Base-by-base conservation (phyloP, 2,888 invertebrate species). In the Mesoligia furuncula region DNA sequence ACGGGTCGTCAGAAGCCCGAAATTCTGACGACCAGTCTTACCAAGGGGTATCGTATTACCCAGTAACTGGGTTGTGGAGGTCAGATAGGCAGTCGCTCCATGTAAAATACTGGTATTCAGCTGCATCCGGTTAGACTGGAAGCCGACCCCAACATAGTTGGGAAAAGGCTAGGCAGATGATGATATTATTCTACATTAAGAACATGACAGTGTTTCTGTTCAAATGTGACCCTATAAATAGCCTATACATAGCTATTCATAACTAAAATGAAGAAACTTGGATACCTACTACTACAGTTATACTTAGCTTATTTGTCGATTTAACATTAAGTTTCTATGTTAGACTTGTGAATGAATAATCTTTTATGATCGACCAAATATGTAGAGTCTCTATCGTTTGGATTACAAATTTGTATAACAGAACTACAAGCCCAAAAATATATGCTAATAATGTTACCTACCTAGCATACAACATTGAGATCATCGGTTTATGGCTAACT, bases 381-480 rank as follows among this genome's bases (percentile, higher is more conserved):
- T 57, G n/a, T n/a, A n/a, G n/a, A 48, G 17, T 11, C 17, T 59
- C 4, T n/a, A n/a, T 17, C n/a, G 36, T 42, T 20, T 5, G 8
- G 39, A 57, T 42, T 57, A 24, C 51, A 51, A 31, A 15, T 51
- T 42, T 6, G 42, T 59, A 36, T 51, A 65, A 66, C 45, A 59
- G 24, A 79, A 82, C 24, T 77, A 51, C 65, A 66, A 45, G 15
- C 24, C 65, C 9, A 59, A 66, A 77, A 77, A 7, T 36, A 27
- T 45, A 82, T 82, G 82, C 2, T 59, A 79, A 79, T 77, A 9
- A 51, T 59, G 48, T 36, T 27, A 42, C 65, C 42, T 45, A 24
- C 82, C 65, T 42, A 31, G 65, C 17, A 65, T 77, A 77, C 24
- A 51, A 59, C 79, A 77, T 66, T 59, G 48, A 36, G 82, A 51